Evolutionary conservation across 2,113 vertebrate genomes (phyloP).

Genomic region (Rattus rattus): DNA sequence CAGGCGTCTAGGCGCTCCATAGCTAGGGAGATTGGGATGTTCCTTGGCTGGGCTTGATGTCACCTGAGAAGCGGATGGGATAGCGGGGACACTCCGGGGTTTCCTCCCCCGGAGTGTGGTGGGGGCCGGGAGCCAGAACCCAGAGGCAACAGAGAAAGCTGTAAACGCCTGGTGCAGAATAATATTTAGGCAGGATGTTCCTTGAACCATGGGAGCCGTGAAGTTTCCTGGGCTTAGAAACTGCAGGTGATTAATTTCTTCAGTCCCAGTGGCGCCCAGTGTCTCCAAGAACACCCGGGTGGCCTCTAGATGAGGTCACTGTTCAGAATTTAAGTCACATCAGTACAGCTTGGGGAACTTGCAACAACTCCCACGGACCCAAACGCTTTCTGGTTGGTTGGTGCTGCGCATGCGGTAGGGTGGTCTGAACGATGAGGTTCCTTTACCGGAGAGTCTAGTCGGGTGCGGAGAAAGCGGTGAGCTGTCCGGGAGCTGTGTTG

Average conservation of each 20-base stretch:
- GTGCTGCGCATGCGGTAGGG: accelerated
- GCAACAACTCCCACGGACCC: not conserved
- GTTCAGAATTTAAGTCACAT: not conserved
- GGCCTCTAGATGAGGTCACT: not conserved
- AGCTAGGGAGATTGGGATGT: not conserved
- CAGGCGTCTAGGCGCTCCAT: slow-evolving; percentile 43
- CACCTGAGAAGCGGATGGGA: not conserved
- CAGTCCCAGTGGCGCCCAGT: slow-evolving; percentile 37
- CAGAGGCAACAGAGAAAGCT: slow-evolving; percentile 5
- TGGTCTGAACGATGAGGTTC: not conserved
- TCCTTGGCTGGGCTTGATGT: slow-evolving; percentile 45
- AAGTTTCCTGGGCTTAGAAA: slow-evolving; percentile 45
- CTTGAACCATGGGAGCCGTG: slow-evolving; percentile 46
- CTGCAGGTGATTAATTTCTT: slow-evolving; percentile 53
- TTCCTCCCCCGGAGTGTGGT: slow-evolving; percentile 41
- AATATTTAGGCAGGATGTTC: slow-evolving; percentile 17
- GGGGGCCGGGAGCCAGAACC: not conserved
- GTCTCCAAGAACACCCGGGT: not conserved
- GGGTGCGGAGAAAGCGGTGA: not conserved
- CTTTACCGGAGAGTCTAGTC: not conserved
- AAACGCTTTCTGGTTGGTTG: not conserved
- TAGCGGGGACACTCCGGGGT: not conserved
- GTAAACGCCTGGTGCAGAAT: slow-evolving; percentile 14
- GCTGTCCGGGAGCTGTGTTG: not conserved
- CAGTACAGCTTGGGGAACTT: not conserved